phyloP scores from a whole-genome alignment of 2,113 vertebrate genomes.

The Barbus barbus region DNA sequence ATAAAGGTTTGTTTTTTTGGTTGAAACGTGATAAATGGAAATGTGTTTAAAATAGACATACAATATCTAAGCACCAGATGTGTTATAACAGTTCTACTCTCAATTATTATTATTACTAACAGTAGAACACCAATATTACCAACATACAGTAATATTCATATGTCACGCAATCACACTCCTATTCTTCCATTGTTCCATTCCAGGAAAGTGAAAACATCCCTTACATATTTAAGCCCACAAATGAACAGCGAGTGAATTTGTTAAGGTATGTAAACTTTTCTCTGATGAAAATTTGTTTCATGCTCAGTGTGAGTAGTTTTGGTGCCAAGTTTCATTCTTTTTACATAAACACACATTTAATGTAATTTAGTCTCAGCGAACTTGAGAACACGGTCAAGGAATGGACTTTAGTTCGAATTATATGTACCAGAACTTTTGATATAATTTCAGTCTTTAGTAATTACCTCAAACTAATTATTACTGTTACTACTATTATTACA shows the following conservation, averaged over 20 bases:
- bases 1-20: neutral
- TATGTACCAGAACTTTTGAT: neutral
- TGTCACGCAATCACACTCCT: neutral
- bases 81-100: neutral
- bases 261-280: slow-evolving; percentile 1
- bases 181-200: neutral
- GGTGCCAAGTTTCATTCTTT: slow-evolving; percentile 1
- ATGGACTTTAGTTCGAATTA: neutral
- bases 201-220: slow-evolving; percentile 15
- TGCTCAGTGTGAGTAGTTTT: neutral
- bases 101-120: neutral
- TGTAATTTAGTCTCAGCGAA: neutral
- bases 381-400: neutral
- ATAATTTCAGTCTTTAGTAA: neutral
- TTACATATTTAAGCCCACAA: neutral
- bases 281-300: neutral
- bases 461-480: neutral
- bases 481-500: neutral
- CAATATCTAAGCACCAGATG: neutral
- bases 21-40: neutral
- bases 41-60: neutral
- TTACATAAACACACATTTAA: neutral
- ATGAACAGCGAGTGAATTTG: neutral
- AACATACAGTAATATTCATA: neutral
- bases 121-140: neutral